These are phyloP conservation scores for Zaprionus tsacasi DNA, from an alignment of 1,140 invertebrate species.

Conservation along the genomic window DNA sequence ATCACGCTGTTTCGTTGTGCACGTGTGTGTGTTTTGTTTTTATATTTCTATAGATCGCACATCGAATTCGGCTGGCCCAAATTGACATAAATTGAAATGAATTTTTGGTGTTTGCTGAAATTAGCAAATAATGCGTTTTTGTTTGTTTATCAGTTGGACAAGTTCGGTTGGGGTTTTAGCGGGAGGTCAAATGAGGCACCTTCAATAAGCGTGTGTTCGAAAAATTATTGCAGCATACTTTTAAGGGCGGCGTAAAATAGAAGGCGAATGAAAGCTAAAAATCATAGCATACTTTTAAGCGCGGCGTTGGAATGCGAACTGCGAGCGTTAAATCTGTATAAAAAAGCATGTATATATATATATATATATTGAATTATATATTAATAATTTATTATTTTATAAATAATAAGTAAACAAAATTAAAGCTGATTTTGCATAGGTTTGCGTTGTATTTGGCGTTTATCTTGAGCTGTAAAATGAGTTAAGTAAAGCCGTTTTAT, in stretches of 20 bases:
- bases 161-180: background rate
- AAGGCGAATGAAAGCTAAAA: background rate
- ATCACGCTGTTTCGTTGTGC: constrained; percentile 25
- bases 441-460: no score
- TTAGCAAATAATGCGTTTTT: constrained; percentile 45
- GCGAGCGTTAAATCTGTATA: no score
- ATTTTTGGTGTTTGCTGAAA: constrained; percentile 65
- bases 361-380: no score
- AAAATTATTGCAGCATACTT: background rate
- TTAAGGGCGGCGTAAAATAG: background rate
- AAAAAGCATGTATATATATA: no score
- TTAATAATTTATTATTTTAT: no score
- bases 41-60: constrained; percentile 18
- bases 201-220: no score
- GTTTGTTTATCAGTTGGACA: constrained; percentile 10
- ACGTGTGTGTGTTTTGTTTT: background rate
- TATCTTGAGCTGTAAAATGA: no score
- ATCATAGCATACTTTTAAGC: background rate
- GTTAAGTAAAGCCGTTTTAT: background rate
- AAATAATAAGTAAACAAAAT: no score
- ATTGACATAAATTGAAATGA: constrained; percentile 77
- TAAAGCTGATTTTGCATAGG: no score
- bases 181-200: no score
- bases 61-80: constrained; percentile 35
- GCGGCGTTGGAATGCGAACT: background rate